Base-by-base conservation (phyloP, 2,888 invertebrate species). In the Nomada flava region DNA sequence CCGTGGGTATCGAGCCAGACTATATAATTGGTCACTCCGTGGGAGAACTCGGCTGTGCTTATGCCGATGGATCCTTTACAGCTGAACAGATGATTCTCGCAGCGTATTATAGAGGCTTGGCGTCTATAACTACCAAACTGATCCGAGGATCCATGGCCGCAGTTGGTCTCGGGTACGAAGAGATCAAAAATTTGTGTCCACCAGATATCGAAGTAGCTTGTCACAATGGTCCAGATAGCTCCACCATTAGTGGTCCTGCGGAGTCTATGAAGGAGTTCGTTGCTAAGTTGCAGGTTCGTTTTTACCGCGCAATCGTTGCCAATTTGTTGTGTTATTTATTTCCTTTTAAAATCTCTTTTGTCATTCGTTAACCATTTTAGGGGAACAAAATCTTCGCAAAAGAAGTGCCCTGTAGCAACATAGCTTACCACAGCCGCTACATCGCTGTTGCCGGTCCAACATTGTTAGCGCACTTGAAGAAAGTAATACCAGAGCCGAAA, bases 11-110 rank as follows among this genome's bases (percentile, higher is more conserved):
- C 18, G 93, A 94, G 53, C 96, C 97, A 0, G 97, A 97, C 93
- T 96, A 96, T 18, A 95, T 97, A 78, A 95, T 97, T 79, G 98
- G 99, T 2, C 98, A 99, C 94, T 98, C 98, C 11, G 97, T 98
- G 0, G 99, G 99, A 29, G 99, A 99, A 93, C 94, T 99, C 9
- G 98, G 98, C 0, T 99, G 99, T 93, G 98, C 98, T 0, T 99
- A 99, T 94, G 98, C 98, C 2, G 99, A 99, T 93, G 98, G 98
- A 0, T 97, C 98, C 87, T 95, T 99, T 87, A 97, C 98, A 0
- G 90, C 92, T 1, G 93, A 93, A 50, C 91, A 93, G 78, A 92
- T 91, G 92, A 75, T 93, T 1, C 84, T 93, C 0, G 71, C 91
- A 2, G 91, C 93, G 0, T 92, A 92, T 67, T 91, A 88, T 0